phyloP scores from a whole-genome alignment of 2,888 invertebrate species.

The Brachylomia viminalis region DNA sequence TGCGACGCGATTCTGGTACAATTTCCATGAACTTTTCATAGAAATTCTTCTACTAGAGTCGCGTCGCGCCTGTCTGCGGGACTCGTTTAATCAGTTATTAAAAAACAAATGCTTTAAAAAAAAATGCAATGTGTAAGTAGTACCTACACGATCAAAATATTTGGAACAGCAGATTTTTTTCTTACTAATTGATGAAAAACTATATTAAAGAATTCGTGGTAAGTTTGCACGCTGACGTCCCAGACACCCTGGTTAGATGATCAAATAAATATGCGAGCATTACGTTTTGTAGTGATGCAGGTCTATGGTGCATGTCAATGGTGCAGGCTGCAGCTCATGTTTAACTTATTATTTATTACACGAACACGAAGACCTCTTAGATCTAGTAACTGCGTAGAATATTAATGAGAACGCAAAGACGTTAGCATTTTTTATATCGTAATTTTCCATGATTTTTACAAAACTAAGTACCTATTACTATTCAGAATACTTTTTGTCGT shows the following conservation, averaged over 20 bases:
- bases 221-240: not conserved
- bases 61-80: not conserved
- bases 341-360: not conserved
- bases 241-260: not conserved
- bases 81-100: not conserved
- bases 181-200: not conserved
- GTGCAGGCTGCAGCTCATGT: not conserved
- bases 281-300: not conserved
- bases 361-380: not conserved
- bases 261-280: not conserved
- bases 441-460: not conserved
- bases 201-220: not conserved
- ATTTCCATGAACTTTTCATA: not conserved
- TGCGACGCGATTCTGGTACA: not conserved
- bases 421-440: not conserved
- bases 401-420: constrained; percentile 5
- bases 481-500: not conserved
- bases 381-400: constrained; percentile 3
- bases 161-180: not conserved
- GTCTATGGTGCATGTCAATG: no score
- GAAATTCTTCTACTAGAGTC: not conserved
- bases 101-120: not conserved
- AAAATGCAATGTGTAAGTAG: no score
- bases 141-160: not conserved
- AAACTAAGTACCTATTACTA: not conserved